Base-by-base conservation (phyloP, 1,140 invertebrate genomes). In the Solenopsis fugax region DNA sequence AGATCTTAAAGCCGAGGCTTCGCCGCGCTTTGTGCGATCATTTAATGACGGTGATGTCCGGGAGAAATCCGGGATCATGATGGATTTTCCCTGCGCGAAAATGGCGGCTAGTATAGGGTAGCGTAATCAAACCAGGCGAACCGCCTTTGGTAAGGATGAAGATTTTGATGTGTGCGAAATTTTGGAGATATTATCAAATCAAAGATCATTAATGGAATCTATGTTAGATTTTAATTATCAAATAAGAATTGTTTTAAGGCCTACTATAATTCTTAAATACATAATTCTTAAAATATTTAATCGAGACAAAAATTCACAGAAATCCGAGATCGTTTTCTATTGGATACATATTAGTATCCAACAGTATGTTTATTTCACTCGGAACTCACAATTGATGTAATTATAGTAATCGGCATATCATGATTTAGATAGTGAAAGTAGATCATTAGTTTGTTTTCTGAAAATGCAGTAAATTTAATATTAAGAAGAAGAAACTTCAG, bases 1-100 rank as follows among this genome's bases (percentile, higher is more conserved):
- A 95, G 92, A 92, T 95, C 94, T 95, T 95, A 94, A 95, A 95
- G 95, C 94, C 93, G 95, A 94, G 93, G 92, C 94, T 94, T 89
- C 93, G 85, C 91, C 75, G 87, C 60, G 89, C 88, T 60, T 86
- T 87, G 76, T 82, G 69, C 54, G 89, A 90, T 91, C 90, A 91
- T 91, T 91, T 91, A 91, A 91, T 91, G 89, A 91, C 85, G 62
- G 45, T 52, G 58, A 29, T 50, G 52, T 29, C 80, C 54, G 69
- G 80, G 69, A 84, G 80, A 73, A 84, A 84, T 84, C 80, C 80
- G 41, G 80, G 80, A 84, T 84, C 80, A 84, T 75, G 80, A 75
- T 84, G 80, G 80, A 84, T 84, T 84, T 84, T 58, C 54, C 72
- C 54, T 0, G 24, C 56, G 80, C 41, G 69, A 82, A 72, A 82